phyloP scores from a whole-genome alignment of 2,888 invertebrate genomes.

The Suillia variegata region DNA sequence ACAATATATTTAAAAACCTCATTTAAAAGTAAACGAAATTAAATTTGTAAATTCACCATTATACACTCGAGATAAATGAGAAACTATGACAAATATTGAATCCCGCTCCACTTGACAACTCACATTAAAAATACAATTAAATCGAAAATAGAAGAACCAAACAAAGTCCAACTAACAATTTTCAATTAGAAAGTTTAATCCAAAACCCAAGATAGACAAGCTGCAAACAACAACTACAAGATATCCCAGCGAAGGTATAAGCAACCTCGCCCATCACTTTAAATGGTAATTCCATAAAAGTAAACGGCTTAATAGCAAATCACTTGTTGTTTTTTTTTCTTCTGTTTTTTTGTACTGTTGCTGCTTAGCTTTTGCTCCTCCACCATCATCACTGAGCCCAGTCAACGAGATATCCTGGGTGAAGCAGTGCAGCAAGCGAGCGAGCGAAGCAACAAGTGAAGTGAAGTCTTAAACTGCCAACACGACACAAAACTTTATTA shows the following conservation, averaged over 20 bases:
- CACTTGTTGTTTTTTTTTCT: constrained; percentile 24
- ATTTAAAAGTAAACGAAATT: no score
- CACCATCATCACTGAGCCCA: no score
- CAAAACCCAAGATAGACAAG: not conserved
- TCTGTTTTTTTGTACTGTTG: not conserved
- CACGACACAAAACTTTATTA: constrained; percentile 22
- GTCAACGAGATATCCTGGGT: not conserved
- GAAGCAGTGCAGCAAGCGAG: constrained; percentile 1
- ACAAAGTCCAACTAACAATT: constrained; percentile 2
- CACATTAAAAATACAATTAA: constrained; percentile 16
- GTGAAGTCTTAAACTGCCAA: constrained; percentile 24
- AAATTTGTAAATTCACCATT: no score
- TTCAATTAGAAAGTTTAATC: constrained; percentile 15
- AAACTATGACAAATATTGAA: constrained; percentile 1
- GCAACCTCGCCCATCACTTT: constrained; percentile 30
- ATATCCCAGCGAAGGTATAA: not conserved
- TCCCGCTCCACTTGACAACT: not conserved
- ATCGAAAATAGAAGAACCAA: constrained; percentile 4
- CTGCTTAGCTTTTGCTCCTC: no score
- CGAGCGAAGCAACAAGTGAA: constrained; percentile 27
- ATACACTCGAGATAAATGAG: no score
- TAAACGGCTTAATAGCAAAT: constrained; percentile 31
- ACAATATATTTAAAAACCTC: no score
- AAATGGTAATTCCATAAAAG: constrained; percentile 31
- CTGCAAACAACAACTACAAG: not conserved